A percentile compares a stretch with the other conserved stretches of the same genome.
These are phyloP conservation scores for Orientallactaga bullata DNA, from an alignment of 2,113 vertebrate species.

Conservation along the genomic window DNA sequence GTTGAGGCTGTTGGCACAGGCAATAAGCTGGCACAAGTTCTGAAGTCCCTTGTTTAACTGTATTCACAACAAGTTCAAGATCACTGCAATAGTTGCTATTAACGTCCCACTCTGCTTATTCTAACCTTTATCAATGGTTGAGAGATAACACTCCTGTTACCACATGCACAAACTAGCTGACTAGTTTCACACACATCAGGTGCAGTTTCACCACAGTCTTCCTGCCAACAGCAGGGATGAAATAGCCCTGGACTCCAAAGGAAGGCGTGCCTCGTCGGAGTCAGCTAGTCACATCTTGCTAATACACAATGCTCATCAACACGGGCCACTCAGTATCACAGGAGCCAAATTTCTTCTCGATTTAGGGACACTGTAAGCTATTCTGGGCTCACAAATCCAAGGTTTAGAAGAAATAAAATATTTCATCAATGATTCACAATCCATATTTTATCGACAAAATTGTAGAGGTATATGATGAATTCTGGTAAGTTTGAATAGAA, in stretches of 20 bases:
- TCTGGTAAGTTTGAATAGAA: constrained; percentile 6
- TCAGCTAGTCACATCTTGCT: constrained; percentile 51
- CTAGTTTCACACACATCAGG: constrained; percentile 34
- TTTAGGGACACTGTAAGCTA: not conserved
- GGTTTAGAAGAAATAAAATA: constrained; percentile 17
- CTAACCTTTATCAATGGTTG: constrained; percentile 49
- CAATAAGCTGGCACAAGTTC: not conserved
- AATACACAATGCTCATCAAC: not conserved
- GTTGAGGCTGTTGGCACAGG: not conserved
- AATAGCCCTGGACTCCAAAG: constrained; percentile 26
- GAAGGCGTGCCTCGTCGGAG: not conserved
- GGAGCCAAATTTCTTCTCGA: constrained; percentile 41
- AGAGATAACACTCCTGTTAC: constrained; percentile 61
- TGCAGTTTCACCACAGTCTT: constrained; percentile 16
- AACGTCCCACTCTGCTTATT: constrained; percentile 51
- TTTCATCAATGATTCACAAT: not conserved
- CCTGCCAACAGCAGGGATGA: constrained; percentile 45
- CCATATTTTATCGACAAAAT: not conserved
- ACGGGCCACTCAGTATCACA: not conserved
- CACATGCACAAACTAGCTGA: constrained; percentile 49
- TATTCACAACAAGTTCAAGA: constrained; percentile 47
- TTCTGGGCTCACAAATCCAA: not conserved
- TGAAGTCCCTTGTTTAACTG: not conserved
- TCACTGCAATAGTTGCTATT: not conserved
- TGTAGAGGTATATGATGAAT: not conserved